Percentiles rank a stretch among this genome's conserved stretches.
phyloP scores from a whole-genome alignment of 2,113 vertebrate species.

The Bothrops jararaca region DNA sequence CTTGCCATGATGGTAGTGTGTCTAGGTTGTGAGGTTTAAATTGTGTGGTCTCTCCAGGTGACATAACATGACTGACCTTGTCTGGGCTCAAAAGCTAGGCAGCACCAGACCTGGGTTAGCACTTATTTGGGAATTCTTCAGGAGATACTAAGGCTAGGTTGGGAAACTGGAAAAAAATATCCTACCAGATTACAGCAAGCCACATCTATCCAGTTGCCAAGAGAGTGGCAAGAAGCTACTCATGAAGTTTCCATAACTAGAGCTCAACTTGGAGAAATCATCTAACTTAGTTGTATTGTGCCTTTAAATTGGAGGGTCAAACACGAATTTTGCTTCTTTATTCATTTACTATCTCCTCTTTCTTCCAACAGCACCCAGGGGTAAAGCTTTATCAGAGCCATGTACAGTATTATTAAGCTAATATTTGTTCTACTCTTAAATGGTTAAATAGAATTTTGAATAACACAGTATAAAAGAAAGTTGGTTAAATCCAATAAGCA shows the following conservation, averaged over 20 bases:
- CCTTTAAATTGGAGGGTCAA: neutral
- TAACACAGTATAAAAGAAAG: neutral
- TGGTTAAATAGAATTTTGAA: neutral
- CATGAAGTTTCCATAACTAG: neutral
- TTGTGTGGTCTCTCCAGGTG: neutral
- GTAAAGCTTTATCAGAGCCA: neutral
- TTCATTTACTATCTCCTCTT: neutral
- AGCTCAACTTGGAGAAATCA: neutral
- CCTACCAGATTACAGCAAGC: neutral
- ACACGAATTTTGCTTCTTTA: neutral
- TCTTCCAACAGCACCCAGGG: neutral
- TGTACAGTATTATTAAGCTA: neutral
- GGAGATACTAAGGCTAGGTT: neutral
- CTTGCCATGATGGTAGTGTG: neutral
- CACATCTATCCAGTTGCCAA: neutral
- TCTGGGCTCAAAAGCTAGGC: neutral
- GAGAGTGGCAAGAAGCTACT: neutral
- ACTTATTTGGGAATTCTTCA: neutral
- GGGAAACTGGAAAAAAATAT: neutral
- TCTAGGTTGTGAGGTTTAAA: neutral
- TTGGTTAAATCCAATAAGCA: constrained; percentile 13
- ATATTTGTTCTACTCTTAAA: neutral
- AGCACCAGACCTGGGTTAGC: neutral
- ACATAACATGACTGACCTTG: neutral
- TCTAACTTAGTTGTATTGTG: neutral